phyloP scores from a whole-genome alignment of 2,113 vertebrate genomes.

The Rhea americana region DNA sequence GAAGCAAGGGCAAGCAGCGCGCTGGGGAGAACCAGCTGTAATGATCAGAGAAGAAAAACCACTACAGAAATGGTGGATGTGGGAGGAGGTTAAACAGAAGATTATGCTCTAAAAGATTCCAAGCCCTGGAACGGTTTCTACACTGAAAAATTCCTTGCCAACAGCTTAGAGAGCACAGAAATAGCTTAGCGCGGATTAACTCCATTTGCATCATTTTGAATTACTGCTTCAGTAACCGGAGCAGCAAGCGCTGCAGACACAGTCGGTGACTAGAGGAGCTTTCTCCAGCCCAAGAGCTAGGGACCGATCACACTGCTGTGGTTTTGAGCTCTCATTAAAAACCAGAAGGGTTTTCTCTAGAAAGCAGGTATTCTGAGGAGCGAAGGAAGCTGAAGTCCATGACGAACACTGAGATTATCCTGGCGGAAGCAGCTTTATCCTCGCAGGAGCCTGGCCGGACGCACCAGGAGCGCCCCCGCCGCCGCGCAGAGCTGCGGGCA shows the following conservation, averaged over 20 bases:
- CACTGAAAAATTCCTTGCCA: not conserved
- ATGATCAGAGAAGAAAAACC: too few relatives aligned
- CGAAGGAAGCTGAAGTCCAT: not conserved
- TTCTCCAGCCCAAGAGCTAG: not conserved
- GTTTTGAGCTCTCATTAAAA: not conserved
- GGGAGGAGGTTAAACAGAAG: not conserved
- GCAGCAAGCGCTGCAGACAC: not conserved
- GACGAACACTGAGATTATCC: not conserved
- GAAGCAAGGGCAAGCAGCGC: fast-evolving
- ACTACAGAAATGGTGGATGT: not conserved
- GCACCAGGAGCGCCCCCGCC: too few relatives aligned
- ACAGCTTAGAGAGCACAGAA: not conserved
- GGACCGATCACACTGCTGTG: not conserved
- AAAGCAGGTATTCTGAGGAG: not conserved
- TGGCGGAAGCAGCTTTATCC: not conserved
- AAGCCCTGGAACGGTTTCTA: fast-evolving
- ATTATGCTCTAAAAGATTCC: not conserved
- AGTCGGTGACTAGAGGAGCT: not conserved
- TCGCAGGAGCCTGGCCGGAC: not conserved
- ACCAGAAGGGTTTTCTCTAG: not conserved
- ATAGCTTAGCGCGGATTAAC: not conserved
- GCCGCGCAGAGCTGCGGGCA: too few relatives aligned
- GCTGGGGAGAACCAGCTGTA: fast-evolving
- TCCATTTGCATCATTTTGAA: not conserved
- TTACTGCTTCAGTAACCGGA: not conserved